A percentile compares a stretch with the other conserved stretches of the same genome.
phyloP scores from a whole-genome alignment of 1,140 invertebrate genomes.

The Pogonomyrmex barbatus region DNA sequence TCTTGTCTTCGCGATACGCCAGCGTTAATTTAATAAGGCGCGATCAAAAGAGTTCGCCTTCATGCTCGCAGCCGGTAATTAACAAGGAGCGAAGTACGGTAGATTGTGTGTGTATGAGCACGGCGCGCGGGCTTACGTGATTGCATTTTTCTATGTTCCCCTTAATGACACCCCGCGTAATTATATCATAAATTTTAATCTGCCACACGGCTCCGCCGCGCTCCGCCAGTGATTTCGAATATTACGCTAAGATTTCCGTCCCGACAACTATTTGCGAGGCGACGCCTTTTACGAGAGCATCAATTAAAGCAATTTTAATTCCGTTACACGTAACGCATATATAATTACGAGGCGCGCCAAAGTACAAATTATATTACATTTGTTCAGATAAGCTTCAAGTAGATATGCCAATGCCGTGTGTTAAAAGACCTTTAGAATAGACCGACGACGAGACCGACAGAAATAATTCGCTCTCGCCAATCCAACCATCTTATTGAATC shows the following conservation, averaged over 20 bases:
- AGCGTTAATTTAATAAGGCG: conserved; percentile 69
- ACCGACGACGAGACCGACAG: neutral
- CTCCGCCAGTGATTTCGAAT: conserved; percentile 35
- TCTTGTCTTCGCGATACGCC: conserved; percentile 39
- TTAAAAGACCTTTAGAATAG: conserved; percentile 10
- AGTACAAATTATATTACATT: conserved; percentile 6
- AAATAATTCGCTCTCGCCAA: neutral
- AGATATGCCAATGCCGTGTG: neutral
- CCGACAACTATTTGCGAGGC: neutral
- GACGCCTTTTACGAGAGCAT: conserved; percentile 20
- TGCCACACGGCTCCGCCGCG: neutral
- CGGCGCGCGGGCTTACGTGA: conserved; percentile 27
- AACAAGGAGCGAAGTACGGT: conserved; percentile 65
- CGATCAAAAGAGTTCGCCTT: conserved; percentile 45
- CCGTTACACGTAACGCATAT: neutral
- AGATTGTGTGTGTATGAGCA: conserved; percentile 42
- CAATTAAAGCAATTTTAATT: conserved; percentile 63
- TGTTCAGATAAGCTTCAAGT: neutral
- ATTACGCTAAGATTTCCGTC: conserved; percentile 41
- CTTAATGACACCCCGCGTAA: conserved; percentile 68
- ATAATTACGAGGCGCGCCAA: conserved; percentile 2
- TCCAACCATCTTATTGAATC: neutral
- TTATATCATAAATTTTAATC: conserved; percentile 75
- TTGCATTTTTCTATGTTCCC: conserved; percentile 51
- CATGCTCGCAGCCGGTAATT: conserved; percentile 55